Percentiles rank a stretch among this genome's conserved stretches.
Conservation (phyloP, 2,888 invertebrate species). For the Xestia ashworthii region DNA sequence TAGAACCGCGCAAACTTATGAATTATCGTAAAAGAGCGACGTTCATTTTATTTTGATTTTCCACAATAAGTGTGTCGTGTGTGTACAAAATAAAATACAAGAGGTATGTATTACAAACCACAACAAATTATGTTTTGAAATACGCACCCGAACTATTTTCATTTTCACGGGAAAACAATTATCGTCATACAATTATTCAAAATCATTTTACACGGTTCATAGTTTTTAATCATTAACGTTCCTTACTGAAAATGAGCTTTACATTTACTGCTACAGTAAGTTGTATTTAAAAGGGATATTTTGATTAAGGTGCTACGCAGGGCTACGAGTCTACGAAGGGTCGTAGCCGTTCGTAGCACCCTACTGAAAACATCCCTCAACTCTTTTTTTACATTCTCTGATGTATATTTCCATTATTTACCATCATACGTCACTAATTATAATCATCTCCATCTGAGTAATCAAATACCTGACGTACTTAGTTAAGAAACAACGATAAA, state of each 20-base stretch:
- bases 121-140: background rate
- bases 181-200: background rate
- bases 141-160: conserved; percentile 1
- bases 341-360: conserved; percentile 8
- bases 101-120: conserved; percentile 56
- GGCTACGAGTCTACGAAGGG: background rate
- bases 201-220: background rate
- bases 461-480: background rate
- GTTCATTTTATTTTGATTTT: conserved; percentile 35
- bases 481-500: background rate
- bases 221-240: background rate
- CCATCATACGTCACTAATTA: background rate
- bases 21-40: conserved; percentile 32
- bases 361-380: conserved; percentile 3
- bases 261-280: background rate
- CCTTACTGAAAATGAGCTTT: background rate
- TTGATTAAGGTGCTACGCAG: background rate
- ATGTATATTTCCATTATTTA: conserved; percentile 6
- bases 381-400: background rate
- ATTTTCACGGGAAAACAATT: background rate
- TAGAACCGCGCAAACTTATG: conserved; percentile 44
- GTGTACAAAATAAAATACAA: conserved; percentile 42
- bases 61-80: conserved; percentile 41
- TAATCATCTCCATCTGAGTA: background rate
- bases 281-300: background rate